Evolutionary conservation across 2,113 vertebrate genomes (phyloP), one percentile per base, ranked within the genome.

Genomic region (Lutjanus erythropterus): DNA sequence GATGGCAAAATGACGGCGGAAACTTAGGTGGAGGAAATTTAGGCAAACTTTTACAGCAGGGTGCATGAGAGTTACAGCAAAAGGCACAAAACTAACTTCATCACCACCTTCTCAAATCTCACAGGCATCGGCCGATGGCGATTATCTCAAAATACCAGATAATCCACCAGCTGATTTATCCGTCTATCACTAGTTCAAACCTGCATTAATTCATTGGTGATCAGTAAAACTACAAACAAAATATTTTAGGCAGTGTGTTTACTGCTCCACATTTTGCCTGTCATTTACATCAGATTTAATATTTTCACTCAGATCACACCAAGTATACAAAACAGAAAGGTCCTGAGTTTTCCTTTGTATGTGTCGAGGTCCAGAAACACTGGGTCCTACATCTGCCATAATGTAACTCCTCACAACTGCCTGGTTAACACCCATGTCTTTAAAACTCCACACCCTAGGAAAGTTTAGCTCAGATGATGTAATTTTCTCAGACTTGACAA

Each of bases 401-500:
- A 67, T 39, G 7, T 49, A 52, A 70, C 21, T 61, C 19, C 29
- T 60, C 6, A 37, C 21, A 46, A 39, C 62, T 16, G 25, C n/a
- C 42, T n/a, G 25, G 53, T 59, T 56, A 56, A 75, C 61, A 14
- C 11, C 60, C 29, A 58, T 29, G 33, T n/a, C 25, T 42, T 59
- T 39, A 2, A 64, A 50, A 59, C 56, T 47, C 19, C 19, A 59
- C 42, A 3, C 41, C 33, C 39, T 50, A 33, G n/a, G 15, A 21
- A 35, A 31, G 25, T 23, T 55, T 29, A 35, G n/a, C 66, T 70
- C 19, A 53, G 58, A 6, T 29, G 60, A 56, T 65, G 59, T 64
- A 3, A 52, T 62, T 41, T 52, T 60, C 19, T 49, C 44, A 41
- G 33, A 53, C 23, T 29, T 50, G 19, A 46, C 35, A 39, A 7